phyloP scores from a whole-genome alignment of 2,888 invertebrate genomes.

The Melolontha melolontha region DNA sequence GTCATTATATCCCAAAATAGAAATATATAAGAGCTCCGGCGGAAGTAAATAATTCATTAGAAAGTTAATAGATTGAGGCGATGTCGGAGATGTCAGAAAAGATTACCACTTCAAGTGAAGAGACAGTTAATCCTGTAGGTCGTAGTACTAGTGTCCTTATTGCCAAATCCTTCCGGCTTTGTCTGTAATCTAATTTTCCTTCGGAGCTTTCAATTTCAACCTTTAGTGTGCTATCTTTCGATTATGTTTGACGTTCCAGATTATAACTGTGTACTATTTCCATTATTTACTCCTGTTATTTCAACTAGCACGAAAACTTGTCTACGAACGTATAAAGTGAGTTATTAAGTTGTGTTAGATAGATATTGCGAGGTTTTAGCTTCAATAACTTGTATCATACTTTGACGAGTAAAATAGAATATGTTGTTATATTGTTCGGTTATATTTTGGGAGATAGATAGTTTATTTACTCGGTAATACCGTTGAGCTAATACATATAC shows the following conservation, averaged over 20 bases:
- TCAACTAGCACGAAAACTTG: background rate
- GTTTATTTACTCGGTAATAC: too few species aligned
- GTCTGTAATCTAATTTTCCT: constrained; percentile 29
- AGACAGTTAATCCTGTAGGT: constrained; percentile 46
- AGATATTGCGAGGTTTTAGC: background rate
- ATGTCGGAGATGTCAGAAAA: constrained; percentile 45
- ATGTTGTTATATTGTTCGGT: too few species aligned
- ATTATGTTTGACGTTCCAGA: constrained; percentile 24
- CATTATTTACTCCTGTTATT: constrained; percentile 17
- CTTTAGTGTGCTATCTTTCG: constrained; percentile 27
- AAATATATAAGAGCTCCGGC: background rate
- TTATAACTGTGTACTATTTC: constrained; percentile 7
- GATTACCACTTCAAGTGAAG: constrained; percentile 45
- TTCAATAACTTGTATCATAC: too few species aligned
- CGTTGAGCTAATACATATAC: too few species aligned
- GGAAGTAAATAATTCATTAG: constrained; percentile 46
- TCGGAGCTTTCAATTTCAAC: constrained; percentile 18
- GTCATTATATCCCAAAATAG: background rate
- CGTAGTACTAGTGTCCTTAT: constrained; percentile 12
- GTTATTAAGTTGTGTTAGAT: background rate
- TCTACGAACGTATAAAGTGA: background rate
- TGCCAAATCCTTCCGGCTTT: constrained; percentile 17
- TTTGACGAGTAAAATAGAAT: too few species aligned
- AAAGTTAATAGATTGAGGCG: constrained; percentile 43
- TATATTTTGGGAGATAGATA: too few species aligned